A percentile compares a stretch with the other conserved stretches of the same genome.
phyloP scores from a whole-genome alignment of 2,888 invertebrate species.

The Tenodera sinensis region DNA sequence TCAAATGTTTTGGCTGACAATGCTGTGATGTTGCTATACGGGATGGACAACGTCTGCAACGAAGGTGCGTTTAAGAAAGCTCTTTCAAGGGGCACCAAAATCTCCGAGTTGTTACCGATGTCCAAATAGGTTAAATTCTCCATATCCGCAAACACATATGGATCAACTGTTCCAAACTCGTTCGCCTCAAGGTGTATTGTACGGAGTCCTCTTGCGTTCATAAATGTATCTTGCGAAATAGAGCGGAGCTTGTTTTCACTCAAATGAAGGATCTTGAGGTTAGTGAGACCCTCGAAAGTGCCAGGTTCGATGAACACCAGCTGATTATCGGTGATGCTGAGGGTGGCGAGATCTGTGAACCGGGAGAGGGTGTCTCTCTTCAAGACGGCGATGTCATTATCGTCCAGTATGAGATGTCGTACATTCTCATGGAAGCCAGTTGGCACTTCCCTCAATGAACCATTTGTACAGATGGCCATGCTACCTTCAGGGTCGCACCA shows the following conservation, averaged over 20 bases:
- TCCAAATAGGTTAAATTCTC: background rate
- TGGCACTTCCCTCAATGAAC: background rate
- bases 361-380: background rate
- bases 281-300: background rate
- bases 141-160: background rate
- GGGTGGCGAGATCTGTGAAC: background rate
- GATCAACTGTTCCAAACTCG: background rate
- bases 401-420: background rate
- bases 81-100: background rate
- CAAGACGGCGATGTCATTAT: background rate
- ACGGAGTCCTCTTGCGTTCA: background rate
- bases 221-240: background rate
- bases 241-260: background rate
- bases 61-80: background rate
- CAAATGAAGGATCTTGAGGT: background rate
- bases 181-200: background rate
- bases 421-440: background rate
- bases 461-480: background rate
- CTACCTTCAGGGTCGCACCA: background rate
- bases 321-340: background rate
- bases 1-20: background rate
- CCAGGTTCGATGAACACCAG: background rate
- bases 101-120: background rate
- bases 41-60: background rate
- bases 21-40: background rate